Conservation (phyloP, 2,113 vertebrate species). For the Rhegmatorhina hoffmannsi region DNA sequence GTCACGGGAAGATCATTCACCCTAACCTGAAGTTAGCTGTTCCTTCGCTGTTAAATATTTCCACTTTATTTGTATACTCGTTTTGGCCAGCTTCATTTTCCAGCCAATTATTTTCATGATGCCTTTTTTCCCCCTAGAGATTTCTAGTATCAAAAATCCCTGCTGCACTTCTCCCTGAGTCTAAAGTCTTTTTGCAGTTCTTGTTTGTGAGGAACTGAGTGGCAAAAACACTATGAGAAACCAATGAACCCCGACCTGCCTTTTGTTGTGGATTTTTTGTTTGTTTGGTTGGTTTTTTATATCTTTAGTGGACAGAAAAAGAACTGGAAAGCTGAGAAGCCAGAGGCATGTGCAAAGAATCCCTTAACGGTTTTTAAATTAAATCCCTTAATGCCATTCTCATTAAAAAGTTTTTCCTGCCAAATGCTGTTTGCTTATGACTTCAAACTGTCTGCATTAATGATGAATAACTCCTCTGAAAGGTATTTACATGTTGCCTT, state of each 20-base stretch:
- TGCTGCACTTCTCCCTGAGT: background rate
- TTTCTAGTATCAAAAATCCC: background rate
- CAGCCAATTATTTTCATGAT: background rate
- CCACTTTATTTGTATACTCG: background rate
- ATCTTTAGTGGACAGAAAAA: background rate
- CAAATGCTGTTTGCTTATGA: background rate
- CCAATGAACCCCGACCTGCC: background rate
- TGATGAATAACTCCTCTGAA: background rate
- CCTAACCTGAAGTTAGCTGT: background rate
- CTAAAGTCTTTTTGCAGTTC: background rate
- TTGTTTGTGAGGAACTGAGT: background rate
- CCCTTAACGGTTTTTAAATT: background rate
- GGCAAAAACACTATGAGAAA: background rate
- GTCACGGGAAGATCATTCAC: background rate
- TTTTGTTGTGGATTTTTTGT: background rate
- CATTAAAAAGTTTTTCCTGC: slow-evolving; percentile 29
- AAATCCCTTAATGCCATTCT: background rate
- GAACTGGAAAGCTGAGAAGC: background rate
- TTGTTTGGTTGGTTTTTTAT: background rate
- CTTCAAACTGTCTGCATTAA: background rate
- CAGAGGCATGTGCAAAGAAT: background rate
- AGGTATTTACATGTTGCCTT: background rate
- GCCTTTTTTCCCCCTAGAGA: background rate
- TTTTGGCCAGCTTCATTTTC: slow-evolving; percentile 2
- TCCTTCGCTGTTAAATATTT: background rate